These are phyloP conservation scores for Sminthurides bifidus DNA, from an alignment of 1,140 invertebrate species.

Conservation along the genomic window DNA sequence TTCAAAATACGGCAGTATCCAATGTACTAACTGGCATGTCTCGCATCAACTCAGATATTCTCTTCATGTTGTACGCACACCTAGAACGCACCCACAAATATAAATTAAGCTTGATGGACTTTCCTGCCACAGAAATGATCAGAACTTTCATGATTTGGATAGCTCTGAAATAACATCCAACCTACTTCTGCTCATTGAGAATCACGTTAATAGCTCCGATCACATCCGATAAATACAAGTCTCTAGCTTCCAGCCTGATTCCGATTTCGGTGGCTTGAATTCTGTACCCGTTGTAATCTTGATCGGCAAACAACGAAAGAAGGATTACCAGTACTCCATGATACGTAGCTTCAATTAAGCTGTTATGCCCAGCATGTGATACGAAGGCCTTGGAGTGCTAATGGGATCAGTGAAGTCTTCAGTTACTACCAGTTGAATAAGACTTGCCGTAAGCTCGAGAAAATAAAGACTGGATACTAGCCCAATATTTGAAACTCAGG, in stretches of 20 bases:
- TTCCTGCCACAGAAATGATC: too few relatives aligned
- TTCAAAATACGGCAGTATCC: slow-evolving; percentile 7
- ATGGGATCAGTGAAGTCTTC: slow-evolving; percentile 43
- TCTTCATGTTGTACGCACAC: slow-evolving; percentile 9
- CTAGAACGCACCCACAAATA: neutral
- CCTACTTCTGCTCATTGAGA: neutral
- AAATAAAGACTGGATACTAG: slow-evolving; percentile 27
- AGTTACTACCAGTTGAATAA: neutral
- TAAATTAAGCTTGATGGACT: neutral
- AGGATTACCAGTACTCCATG: slow-evolving; percentile 56
- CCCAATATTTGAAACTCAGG: slow-evolving; percentile 69
- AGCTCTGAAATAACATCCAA: neutral
- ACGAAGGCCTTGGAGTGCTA: slow-evolving; percentile 60
- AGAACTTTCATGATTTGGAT: too few relatives aligned
- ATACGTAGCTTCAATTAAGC: slow-evolving; percentile 66
- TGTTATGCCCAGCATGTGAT: slow-evolving; percentile 66
- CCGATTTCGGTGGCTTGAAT: slow-evolving; percentile 32
- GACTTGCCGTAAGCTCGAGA: neutral
- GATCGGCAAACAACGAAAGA: too few relatives aligned
- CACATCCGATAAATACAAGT: slow-evolving; percentile 1
- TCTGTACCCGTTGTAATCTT: slow-evolving; percentile 25
- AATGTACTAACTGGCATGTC: slow-evolving; percentile 7
- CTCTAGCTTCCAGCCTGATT: slow-evolving; percentile 11
- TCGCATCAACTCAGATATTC: slow-evolving; percentile 11
- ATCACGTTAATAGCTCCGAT: neutral